Percentiles rank a stretch among this genome's conserved stretches.
phyloP scores from a whole-genome alignment of 2,888 invertebrate genomes.

The Melipona beecheii region DNA sequence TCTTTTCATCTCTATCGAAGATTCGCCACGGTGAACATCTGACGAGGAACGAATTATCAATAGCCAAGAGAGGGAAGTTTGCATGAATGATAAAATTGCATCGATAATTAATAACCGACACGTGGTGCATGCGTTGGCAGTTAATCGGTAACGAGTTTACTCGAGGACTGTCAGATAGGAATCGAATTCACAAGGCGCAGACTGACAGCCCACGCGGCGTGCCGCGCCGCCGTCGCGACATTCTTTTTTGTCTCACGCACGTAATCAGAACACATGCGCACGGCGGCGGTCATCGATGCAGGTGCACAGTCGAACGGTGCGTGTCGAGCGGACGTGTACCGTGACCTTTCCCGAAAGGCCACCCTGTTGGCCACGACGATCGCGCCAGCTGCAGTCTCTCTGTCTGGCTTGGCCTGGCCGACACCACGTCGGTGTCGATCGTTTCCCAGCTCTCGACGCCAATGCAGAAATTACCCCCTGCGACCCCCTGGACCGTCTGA shows the following conservation, averaged over 20 bases:
- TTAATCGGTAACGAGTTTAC: conserved; percentile 50
- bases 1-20: neutral
- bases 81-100: conserved; percentile 49
- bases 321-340: conserved; percentile 27
- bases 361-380: conserved; percentile 28
- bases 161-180: conserved; percentile 49
- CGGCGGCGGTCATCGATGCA: conserved; percentile 60
- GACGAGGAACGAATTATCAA: conserved; percentile 16
- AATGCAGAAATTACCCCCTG: conserved; percentile 78
- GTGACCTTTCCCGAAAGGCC: conserved; percentile 58
- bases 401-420: conserved; percentile 25
- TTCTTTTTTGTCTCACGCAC: conserved; percentile 61
- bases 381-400: conserved; percentile 45
- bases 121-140: conserved; percentile 37
- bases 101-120: conserved; percentile 29
- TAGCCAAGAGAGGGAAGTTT: neutral
- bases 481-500: conserved; percentile 83
- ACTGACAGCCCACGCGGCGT: conserved; percentile 49
- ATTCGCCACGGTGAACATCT: neutral
- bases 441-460: conserved; percentile 73
- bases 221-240: conserved; percentile 37
- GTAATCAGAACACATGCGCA: conserved; percentile 69
- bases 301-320: conserved; percentile 55
- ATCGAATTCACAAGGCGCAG: conserved; percentile 58
- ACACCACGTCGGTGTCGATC: conserved; percentile 36